These are phyloP conservation scores for Crypturellus tataupa DNA, from an alignment of 2,797 vertebrate species.

Conservation along the genomic window DNA sequence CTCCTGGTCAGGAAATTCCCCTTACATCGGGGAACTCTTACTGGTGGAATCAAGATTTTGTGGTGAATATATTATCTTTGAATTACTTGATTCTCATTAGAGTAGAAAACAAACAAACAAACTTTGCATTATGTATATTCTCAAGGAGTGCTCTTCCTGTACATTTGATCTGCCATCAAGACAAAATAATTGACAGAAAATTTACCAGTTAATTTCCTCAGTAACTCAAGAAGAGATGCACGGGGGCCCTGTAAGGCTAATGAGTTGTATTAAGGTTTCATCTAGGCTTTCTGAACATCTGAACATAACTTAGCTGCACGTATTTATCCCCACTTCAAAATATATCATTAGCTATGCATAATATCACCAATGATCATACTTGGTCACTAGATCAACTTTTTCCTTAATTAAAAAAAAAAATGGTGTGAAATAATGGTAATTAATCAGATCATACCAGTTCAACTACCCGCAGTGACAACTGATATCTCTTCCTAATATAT, in stretches of 20 bases:
- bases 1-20: background rate
- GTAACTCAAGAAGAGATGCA: background rate
- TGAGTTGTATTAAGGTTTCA: background rate
- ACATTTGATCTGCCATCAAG: background rate
- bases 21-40: background rate
- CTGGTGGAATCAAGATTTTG: background rate
- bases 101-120: background rate
- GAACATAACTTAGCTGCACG: background rate
- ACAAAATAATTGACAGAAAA: background rate
- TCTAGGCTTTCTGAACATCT: background rate
- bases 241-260: background rate
- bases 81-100: slow-evolving; percentile 2
- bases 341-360: background rate
- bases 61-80: background rate
- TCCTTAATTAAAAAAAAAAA: background rate
- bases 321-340: background rate
- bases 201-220: background rate
- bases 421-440: background rate
- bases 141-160: background rate
- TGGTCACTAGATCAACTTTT: background rate
- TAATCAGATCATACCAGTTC: background rate
- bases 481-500: background rate
- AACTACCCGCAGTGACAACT: background rate
- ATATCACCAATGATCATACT: background rate
- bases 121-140: background rate